phyloP scores from a whole-genome alignment of 2,888 invertebrate genomes.

The Neoascia interrupta region DNA sequence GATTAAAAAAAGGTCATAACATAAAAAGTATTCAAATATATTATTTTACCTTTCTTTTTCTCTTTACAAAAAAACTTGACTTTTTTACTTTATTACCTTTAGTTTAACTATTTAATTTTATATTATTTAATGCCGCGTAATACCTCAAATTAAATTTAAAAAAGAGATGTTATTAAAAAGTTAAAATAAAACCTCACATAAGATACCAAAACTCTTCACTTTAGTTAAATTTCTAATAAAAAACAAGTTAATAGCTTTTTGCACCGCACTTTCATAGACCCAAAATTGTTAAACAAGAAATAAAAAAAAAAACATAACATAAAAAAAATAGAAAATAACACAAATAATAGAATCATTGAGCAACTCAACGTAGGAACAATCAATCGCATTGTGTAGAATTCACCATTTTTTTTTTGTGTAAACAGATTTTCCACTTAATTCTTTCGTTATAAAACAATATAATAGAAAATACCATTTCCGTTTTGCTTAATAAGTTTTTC shows the following conservation, averaged over 20 bases:
- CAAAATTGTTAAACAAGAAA: constrained; percentile 26
- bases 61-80: not conserved
- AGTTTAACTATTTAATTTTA: not conserved
- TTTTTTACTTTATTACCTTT: not conserved
- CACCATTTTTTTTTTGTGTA: constrained; percentile 2
- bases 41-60: not conserved
- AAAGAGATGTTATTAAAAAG: constrained; percentile 3
- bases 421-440: not conserved
- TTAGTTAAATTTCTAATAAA: constrained; percentile 36
- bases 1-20: not conserved
- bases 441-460: not conserved
- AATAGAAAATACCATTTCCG: constrained; percentile 36
- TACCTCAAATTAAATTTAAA: constrained; percentile 58
- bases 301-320: constrained; percentile 31
- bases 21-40: not conserved
- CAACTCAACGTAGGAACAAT: constrained; percentile 64
- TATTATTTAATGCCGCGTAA: constrained; percentile 55
- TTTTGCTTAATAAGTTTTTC: constrained; percentile 2
- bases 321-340: constrained; percentile 41
- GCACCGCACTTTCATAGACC: constrained; percentile 23
- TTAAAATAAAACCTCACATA: not conserved
- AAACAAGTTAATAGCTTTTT: constrained; percentile 5
- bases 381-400: constrained; percentile 66
- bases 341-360: constrained; percentile 25
- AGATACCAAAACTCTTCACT: constrained; percentile 13